Percentiles rank a stretch among this genome's conserved stretches.
Evolutionary conservation across 2,888 invertebrate species (phyloP).

Genomic region (Athalia circularis): DNA sequence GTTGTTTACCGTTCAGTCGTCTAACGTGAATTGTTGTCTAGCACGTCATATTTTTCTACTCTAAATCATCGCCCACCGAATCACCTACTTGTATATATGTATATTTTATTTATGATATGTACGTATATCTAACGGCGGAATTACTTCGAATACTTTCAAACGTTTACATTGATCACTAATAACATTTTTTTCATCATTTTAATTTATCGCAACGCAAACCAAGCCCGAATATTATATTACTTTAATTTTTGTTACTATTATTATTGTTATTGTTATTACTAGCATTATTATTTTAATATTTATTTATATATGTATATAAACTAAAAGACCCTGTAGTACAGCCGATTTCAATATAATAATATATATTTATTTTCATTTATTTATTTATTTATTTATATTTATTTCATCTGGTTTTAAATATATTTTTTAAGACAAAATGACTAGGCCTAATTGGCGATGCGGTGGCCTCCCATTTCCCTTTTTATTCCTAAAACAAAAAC

Average conservation of each 20-base stretch:
- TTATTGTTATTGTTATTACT: constrained; percentile 38
- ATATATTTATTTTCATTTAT: constrained; percentile 56
- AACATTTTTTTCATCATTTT: neutral
- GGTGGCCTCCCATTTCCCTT: constrained; percentile 52
- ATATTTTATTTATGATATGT: no score
- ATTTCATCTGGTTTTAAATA: constrained; percentile 23
- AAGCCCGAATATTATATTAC: constrained; percentile 48
- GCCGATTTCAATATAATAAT: constrained; percentile 49
- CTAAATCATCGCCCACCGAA: constrained; percentile 33
- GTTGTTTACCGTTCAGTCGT: constrained; percentile 6
- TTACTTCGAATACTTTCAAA: constrained; percentile 28
- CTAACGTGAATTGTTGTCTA: constrained; percentile 22
- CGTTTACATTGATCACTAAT: constrained; percentile 37
- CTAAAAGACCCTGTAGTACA: constrained; percentile 13
- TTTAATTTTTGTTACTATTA: constrained; percentile 42
- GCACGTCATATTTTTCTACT: constrained; percentile 24
- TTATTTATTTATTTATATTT: constrained; percentile 18
- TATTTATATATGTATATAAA: constrained; percentile 49
- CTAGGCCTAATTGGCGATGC: constrained; percentile 73
- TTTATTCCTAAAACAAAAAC: neutral
- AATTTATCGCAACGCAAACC: constrained; percentile 55
- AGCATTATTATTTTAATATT: constrained; percentile 41
- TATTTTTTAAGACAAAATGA: constrained; percentile 55
- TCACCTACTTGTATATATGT: constrained; percentile 16
- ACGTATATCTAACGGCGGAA: constrained; percentile 5